Conservation (phyloP, 2,797 vertebrate species). For the Eremophila alpestris region DNA sequence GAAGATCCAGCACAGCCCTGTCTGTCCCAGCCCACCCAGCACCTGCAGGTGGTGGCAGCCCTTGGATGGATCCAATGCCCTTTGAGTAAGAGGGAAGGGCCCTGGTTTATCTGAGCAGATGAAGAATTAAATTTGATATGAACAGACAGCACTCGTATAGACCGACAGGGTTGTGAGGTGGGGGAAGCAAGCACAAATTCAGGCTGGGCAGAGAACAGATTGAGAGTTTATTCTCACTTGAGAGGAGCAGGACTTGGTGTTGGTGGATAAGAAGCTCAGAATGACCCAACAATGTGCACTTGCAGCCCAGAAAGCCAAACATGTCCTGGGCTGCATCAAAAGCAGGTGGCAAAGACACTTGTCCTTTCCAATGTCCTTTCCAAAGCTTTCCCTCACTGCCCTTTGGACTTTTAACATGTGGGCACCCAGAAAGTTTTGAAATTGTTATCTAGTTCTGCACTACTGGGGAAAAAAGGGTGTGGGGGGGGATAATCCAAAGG, state of each 20-base stretch:
- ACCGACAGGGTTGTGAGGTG: background rate
- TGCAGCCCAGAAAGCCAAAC: background rate
- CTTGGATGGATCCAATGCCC: background rate
- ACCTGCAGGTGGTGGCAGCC: background rate
- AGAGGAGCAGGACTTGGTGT: background rate
- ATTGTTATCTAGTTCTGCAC: background rate
- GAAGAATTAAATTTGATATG: background rate
- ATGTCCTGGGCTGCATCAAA: background rate
- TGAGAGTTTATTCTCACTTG: background rate
- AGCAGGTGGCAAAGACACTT: background rate
- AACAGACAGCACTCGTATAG: background rate
- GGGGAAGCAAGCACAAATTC: background rate
- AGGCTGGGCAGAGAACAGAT: background rate
- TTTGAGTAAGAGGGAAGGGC: background rate
- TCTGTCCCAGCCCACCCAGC: background rate
- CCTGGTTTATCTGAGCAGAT: background rate
- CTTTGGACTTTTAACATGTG: background rate
- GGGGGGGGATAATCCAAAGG: accelerated
- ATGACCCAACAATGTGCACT: background rate
- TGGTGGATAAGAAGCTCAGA: background rate
- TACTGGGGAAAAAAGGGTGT: background rate
- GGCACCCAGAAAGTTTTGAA: background rate
- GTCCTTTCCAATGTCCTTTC: background rate
- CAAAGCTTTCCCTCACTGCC: background rate
- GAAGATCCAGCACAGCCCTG: background rate